Evolutionary conservation across 2,888 invertebrate species (phyloP).

Genomic region (Cataglyphis livida): DNA sequence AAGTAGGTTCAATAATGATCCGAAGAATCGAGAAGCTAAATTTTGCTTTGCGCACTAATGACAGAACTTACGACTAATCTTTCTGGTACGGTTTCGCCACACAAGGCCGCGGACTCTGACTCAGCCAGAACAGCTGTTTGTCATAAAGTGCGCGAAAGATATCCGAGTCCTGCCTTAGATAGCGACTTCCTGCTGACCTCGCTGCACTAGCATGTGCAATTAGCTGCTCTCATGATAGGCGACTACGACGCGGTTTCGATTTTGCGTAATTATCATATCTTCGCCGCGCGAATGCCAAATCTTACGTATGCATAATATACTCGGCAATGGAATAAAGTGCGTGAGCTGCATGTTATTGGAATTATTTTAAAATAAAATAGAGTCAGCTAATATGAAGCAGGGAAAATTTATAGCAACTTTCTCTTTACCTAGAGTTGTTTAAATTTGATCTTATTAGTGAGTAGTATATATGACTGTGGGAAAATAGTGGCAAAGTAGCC

Average conservation of each 20-base stretch:
- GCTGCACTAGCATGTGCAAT: conserved; percentile 75
- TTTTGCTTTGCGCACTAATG: conserved; percentile 17
- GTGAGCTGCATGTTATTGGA: conserved; percentile 26
- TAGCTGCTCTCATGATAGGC: conserved; percentile 47
- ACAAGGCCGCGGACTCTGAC: conserved; percentile 76
- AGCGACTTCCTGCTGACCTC: conserved; percentile 84
- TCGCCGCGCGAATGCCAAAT: not conserved
- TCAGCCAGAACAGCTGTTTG: conserved; percentile 80
- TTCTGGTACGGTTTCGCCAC: conserved; percentile 72
- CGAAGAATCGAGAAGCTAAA: not conserved
- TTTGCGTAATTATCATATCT: conserved; percentile 47
- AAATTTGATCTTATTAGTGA: not conserved
- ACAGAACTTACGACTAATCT: conserved; percentile 63
- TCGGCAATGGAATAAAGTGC: conserved; percentile 8
- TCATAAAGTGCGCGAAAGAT: conserved; percentile 76
- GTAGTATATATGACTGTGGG: not conserved
- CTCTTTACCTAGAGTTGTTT: not conserved
- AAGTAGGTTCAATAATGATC: no score
- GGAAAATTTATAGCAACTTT: not conserved
- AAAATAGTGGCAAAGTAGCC: not conserved
- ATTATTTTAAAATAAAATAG: not conserved
- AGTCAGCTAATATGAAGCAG: not conserved
- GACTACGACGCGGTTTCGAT: conserved; percentile 36
- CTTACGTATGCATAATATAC: not conserved
- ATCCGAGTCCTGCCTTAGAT: conserved; percentile 78